Evolutionary conservation across 2,888 invertebrate genomes (phyloP).

Genomic region (Drosophila phalerata): DNA sequence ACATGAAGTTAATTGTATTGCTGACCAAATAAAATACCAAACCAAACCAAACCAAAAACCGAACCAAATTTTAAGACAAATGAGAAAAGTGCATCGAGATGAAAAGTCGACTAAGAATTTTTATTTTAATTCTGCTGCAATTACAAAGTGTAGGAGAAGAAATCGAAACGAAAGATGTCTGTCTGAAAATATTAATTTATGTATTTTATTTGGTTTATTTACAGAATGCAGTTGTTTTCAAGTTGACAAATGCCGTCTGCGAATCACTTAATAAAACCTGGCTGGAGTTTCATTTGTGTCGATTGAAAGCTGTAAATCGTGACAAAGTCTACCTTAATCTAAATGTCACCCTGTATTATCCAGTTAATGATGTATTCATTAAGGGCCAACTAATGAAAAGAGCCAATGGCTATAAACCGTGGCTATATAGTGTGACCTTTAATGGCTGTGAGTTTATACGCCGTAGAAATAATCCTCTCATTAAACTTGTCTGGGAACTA

Average conservation of each 20-base stretch:
- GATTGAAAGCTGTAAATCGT: conserved; percentile 48
- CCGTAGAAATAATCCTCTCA: conserved; percentile 42
- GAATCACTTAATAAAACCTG: conserved; percentile 53
- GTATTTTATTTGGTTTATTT: conserved; percentile 6
- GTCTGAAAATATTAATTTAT: background rate
- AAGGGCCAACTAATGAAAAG: conserved; percentile 41
- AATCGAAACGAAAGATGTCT: background rate
- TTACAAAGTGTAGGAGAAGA: conserved; percentile 8
- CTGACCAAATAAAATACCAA: conserved; percentile 8
- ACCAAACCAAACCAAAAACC: conserved; percentile 7
- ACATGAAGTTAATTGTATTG: conserved; percentile 16
- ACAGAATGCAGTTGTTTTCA: conserved; percentile 28
- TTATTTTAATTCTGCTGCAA: conserved; percentile 14
- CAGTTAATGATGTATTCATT: conserved; percentile 32
- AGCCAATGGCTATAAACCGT: conserved; percentile 62
- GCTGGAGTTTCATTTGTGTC: conserved; percentile 41
- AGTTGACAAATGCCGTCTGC: conserved; percentile 58
- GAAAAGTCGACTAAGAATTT: conserved; percentile 9
- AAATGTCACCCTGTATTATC: conserved; percentile 32
- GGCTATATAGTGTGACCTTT: conserved; percentile 44
- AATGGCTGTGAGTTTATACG: conserved; percentile 49
- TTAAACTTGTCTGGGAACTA: conserved; percentile 39
- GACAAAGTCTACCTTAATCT: conserved; percentile 44
- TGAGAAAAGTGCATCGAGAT: conserved; percentile 6
- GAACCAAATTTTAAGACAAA: conserved; percentile 6